phyloP scores from a whole-genome alignment of 2,888 invertebrate species.

The Plebejus melissa region DNA sequence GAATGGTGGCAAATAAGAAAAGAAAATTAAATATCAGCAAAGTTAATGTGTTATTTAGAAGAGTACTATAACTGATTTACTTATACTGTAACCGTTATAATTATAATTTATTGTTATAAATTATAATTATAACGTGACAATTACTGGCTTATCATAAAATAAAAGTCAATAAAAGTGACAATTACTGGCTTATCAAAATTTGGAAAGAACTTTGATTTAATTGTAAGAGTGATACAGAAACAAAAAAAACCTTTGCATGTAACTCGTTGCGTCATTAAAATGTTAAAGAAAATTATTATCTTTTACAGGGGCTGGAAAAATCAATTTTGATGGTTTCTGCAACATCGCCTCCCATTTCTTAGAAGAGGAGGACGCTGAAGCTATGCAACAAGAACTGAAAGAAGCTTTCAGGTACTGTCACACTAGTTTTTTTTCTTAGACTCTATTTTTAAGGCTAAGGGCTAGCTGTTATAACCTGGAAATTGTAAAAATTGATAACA shows the following conservation, averaged over 20 bases:
- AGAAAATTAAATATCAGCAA: neutral
- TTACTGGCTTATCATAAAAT: no score
- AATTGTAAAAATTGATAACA: neutral
- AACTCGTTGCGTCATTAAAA: neutral
- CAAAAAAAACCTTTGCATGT: no score
- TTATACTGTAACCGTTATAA: no score
- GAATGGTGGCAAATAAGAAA: neutral
- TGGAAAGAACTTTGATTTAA: no score
- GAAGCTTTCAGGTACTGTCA: constrained; percentile 91
- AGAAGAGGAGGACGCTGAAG: constrained; percentile 97
- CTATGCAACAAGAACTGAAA: constrained; percentile 96
- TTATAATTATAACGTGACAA: no score
- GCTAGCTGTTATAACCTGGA: neutral
- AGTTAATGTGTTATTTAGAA: no score
- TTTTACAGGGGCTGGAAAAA: constrained; percentile 86
- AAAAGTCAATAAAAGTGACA: no score
- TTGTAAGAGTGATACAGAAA: no score
- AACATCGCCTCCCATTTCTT: constrained; percentile 95
- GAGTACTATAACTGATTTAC: no score
- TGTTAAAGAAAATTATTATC: constrained; percentile 29
- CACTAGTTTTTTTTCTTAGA: neutral
- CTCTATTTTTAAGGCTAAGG: neutral
- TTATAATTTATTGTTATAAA: no score
- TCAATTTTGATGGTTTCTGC: constrained; percentile 97
- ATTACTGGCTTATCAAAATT: no score